Evolutionary conservation across 1,140 invertebrate genomes (phyloP).

Genomic region (Mya arenaria): DNA sequence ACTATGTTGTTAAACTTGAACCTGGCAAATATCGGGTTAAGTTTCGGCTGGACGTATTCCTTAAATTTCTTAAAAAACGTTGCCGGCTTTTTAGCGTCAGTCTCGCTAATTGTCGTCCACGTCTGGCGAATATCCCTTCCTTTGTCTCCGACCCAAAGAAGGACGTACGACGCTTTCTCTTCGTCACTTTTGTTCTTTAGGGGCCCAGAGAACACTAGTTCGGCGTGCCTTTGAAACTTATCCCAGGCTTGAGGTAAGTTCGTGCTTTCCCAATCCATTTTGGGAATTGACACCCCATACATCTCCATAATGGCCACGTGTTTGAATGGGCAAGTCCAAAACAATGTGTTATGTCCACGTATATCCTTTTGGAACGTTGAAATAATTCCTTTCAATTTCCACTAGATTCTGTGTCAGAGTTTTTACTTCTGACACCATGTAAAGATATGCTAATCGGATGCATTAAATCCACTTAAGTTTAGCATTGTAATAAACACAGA

Average conservation of each 20-base stretch:
- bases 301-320: no score
- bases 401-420: no score
- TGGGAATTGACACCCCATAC: background rate
- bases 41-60: constrained; percentile 24
- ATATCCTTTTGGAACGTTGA: no score
- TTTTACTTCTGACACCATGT: no score
- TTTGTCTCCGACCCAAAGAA: constrained; percentile 11
- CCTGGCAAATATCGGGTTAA: constrained; percentile 47
- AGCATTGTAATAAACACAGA: no score
- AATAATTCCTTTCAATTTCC: no score
- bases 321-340: no score
- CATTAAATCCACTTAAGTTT: no score
- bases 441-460: no score
- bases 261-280: constrained; percentile 17
- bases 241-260: constrained; percentile 8
- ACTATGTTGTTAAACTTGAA: constrained; percentile 42
- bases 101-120: constrained; percentile 2
- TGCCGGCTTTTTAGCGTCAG: constrained; percentile 30
- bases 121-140: constrained; percentile 3
- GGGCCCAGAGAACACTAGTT: no score
- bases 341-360: no score
- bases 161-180: constrained; percentile 19
- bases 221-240: constrained; percentile 3
- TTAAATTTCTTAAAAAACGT: constrained; percentile 36
- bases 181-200: background rate